Conservation (phyloP, 1,140 invertebrate species). For the Microvelia longipes region DNA sequence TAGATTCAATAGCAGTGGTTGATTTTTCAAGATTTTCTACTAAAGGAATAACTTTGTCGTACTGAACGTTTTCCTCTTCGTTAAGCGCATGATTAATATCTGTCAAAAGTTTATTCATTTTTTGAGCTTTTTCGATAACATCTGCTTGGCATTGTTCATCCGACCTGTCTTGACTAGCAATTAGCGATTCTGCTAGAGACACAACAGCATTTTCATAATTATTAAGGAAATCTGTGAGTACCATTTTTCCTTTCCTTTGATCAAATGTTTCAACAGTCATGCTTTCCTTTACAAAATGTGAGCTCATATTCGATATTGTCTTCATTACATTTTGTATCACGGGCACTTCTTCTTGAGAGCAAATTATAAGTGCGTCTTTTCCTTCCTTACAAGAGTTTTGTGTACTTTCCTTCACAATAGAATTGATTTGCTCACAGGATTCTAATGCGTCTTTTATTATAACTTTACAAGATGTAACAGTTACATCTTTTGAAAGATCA, state of each 20-base stretch:
- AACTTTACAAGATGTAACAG: background rate
- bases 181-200: background rate
- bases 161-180: background rate
- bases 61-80: background rate
- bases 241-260: background rate
- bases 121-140: background rate
- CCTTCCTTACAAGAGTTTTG: background rate
- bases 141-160: background rate
- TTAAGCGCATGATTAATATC: background rate
- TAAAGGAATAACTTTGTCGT: background rate
- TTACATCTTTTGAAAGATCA: slow-evolving; percentile 8
- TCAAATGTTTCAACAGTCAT: background rate
- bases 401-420: background rate
- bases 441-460: background rate
- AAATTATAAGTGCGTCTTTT: background rate
- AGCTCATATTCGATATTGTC: background rate
- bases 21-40: background rate
- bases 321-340: background rate
- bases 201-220: background rate
- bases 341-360: background rate
- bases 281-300: background rate
- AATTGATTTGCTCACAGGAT: background rate
- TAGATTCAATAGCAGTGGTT: background rate
- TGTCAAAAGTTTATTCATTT: background rate
- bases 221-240: background rate